Evolutionary conservation across 35 echinoderm and acorn worm species (phyloP).

Genomic region (Diadema setosum): DNA sequence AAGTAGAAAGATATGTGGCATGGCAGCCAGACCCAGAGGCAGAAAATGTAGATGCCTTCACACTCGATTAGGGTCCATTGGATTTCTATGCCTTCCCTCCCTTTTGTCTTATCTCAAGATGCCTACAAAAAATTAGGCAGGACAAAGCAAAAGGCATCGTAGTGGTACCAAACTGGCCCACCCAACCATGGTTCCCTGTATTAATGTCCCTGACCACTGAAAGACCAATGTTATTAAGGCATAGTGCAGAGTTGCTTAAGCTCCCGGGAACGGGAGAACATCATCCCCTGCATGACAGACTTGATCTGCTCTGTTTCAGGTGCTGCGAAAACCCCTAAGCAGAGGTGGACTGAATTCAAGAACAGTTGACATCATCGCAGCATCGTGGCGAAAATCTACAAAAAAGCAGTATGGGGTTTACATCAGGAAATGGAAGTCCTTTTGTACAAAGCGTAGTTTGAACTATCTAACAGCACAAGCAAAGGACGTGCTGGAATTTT

Average conservation of each 20-base stretch:
- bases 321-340: background rate
- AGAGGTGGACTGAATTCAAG: background rate
- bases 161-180: conserved; percentile 51
- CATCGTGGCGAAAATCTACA: conserved; percentile 9
- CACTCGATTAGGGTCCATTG: background rate
- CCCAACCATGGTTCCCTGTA: conserved; percentile 41
- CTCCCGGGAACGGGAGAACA: background rate
- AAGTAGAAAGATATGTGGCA: conserved; percentile 35
- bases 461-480: too few species aligned
- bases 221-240: background rate
- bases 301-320: conserved; percentile 5
- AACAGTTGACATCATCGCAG: background rate
- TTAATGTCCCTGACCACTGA: background rate
- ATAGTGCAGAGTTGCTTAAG: background rate
- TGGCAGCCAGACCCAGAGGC: background rate
- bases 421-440: conserved; percentile 18
- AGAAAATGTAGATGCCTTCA: background rate
- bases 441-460: background rate
- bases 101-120: conserved; percentile 37
- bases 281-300: conserved; percentile 2
- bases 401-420: conserved; percentile 50
- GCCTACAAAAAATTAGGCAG: conserved; percentile 46
- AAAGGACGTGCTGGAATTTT: background rate
- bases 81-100: conserved; percentile 64
- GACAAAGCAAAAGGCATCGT: conserved; percentile 37